phyloP scores from a whole-genome alignment of 2,797 vertebrate genomes.

The Mus spretus region DNA sequence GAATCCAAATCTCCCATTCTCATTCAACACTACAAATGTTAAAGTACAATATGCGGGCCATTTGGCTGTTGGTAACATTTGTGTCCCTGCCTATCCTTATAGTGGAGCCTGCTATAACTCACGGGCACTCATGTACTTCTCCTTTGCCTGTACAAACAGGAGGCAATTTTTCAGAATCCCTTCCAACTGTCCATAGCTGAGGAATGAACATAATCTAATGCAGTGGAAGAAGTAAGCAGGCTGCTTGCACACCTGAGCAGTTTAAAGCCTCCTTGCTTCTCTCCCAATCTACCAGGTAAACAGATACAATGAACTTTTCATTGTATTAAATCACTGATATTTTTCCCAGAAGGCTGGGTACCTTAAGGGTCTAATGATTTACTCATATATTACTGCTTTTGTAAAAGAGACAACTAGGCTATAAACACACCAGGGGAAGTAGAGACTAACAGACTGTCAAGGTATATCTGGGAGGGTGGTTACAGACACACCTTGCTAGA shows the following conservation, averaged over 20 bases:
- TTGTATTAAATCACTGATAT: neutral
- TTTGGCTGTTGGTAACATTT: neutral
- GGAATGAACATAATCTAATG: neutral
- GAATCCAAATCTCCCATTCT: neutral
- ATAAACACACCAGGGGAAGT: neutral
- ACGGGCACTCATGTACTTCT: neutral
- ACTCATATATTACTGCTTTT: neutral
- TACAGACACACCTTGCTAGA: neutral
- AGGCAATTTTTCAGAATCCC: neutral
- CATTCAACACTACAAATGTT: neutral
- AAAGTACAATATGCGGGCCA: neutral
- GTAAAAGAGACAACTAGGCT: neutral
- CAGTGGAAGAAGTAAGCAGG: neutral
- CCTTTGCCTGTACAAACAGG: neutral
- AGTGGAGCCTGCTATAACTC: neutral
- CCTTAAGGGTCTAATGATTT: neutral
- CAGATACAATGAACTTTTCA: neutral
- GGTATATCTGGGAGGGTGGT: neutral
- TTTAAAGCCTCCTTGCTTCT: constrained; percentile 25
- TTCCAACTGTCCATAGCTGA: neutral
- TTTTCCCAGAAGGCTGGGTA: neutral
- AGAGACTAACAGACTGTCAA: neutral
- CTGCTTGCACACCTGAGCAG: neutral
- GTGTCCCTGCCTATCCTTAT: neutral
- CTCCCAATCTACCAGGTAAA: neutral